These are phyloP conservation scores for Garrulus glandarius DNA, from an alignment of 2,797 vertebrate genomes.

Conservation along the genomic window DNA sequence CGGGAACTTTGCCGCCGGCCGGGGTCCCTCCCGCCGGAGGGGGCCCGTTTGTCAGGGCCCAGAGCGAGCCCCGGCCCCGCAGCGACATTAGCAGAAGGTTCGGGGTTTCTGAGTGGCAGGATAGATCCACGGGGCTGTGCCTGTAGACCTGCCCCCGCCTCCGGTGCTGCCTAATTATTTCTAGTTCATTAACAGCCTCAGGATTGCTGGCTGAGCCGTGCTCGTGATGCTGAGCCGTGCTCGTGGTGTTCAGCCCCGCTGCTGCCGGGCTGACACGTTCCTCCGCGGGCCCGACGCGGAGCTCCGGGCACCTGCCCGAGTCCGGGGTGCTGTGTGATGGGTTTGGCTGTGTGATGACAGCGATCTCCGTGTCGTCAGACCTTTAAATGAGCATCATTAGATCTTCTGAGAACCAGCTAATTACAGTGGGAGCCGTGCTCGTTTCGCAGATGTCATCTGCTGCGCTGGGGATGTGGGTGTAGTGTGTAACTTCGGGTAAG, in stretches of 20 bases:
- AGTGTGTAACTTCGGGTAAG: neutral
- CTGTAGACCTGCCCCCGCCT: neutral
- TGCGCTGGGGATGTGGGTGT: rapidly evolving
- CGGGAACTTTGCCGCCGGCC: neutral
- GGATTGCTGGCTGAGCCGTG: neutral
- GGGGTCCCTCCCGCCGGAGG: neutral
- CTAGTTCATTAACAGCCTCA: neutral
- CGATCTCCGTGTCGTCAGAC: neutral
- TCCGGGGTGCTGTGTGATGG: neutral
- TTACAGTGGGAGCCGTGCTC: neutral
- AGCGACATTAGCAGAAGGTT: neutral
- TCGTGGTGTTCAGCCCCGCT: neutral
- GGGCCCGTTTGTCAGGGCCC: neutral
- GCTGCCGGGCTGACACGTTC: neutral
- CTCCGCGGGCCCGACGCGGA: rapidly evolving
- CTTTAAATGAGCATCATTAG: neutral
- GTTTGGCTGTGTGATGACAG: neutral
- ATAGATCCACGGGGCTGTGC: neutral
- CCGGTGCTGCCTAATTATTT: neutral
- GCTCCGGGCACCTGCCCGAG: neutral
- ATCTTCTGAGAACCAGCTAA: neutral
- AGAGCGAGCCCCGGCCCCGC: neutral
- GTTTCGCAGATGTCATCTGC: neutral
- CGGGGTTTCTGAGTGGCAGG: neutral
- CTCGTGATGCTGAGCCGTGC: neutral